phyloP scores from a whole-genome alignment of 2,797 vertebrate species.

The Simalia tracyae region DNA sequence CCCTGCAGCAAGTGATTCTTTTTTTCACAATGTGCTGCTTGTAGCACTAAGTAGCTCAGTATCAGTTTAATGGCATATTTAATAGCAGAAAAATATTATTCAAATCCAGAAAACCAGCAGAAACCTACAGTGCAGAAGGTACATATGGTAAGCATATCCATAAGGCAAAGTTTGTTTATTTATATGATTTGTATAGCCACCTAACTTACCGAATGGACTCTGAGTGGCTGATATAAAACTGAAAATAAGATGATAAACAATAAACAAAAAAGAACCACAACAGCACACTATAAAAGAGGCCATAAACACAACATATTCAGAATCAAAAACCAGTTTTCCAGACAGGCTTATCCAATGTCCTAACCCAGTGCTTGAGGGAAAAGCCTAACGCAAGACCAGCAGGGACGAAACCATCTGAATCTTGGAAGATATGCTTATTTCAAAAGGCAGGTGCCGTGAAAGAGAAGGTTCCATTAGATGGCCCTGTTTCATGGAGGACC shows the following conservation, averaged over 20 bases:
- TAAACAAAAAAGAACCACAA: neutral
- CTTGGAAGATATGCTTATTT: neutral
- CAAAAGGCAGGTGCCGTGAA: neutral
- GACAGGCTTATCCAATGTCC: neutral
- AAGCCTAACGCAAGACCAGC: neutral
- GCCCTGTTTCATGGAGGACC: neutral
- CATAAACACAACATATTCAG: neutral
- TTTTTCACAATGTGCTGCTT: neutral
- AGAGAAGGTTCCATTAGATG: neutral
- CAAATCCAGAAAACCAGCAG: slow-evolving; percentile 50
- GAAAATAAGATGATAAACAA: neutral
- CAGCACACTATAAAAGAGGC: neutral
- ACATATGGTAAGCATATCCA: slow-evolving; percentile 11
- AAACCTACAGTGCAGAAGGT: slow-evolving; percentile 25
- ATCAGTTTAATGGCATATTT: slow-evolving; percentile 36
- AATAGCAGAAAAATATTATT: slow-evolving; percentile 25
- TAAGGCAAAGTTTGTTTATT: neutral
- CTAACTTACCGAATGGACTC: neutral
- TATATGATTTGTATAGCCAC: neutral
- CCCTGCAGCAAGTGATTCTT: slow-evolving; percentile 2
- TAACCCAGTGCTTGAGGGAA: neutral
- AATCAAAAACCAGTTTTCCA: neutral
- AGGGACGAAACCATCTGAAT: neutral
- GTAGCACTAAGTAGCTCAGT: neutral
- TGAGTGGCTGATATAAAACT: neutral